Conservation (phyloP, 2,113 vertebrate genomes). For the Casuarius casuarius region DNA sequence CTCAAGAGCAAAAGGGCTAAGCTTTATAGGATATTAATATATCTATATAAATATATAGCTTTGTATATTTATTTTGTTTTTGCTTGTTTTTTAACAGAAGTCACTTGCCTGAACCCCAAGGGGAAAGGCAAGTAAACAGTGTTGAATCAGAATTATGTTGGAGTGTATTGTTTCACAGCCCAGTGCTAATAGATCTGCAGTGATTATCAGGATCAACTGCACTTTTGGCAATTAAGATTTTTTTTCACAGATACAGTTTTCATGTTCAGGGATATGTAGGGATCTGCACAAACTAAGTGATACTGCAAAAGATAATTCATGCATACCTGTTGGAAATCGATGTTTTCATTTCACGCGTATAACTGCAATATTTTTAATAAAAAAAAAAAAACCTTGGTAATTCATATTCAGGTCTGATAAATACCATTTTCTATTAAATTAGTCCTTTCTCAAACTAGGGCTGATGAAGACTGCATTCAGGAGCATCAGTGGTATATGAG, state of each 20-base stretch:
- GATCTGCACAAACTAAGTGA: neutral
- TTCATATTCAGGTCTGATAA: neutral
- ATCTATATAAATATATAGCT: neutral
- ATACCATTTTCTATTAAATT: neutral
- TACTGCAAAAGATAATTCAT: neutral
- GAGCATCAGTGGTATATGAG: neutral
- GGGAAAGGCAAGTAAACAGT: neutral
- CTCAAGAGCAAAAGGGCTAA: neutral
- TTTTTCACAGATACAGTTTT: neutral
- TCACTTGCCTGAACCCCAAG: neutral
- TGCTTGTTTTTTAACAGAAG: neutral
- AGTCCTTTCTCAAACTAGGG: neutral
- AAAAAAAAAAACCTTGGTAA: neutral
- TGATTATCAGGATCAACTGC: neutral
- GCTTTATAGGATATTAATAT: neutral
- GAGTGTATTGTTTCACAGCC: neutral
- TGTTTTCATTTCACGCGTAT: neutral
- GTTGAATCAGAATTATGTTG: neutral
- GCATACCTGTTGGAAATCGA: neutral
- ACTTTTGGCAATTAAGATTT: neutral
- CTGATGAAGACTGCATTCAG: neutral
- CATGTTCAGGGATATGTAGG: too few relatives aligned
- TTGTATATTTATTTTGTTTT: neutral
- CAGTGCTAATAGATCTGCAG: neutral
- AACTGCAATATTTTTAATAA: neutral